phyloP scores from a whole-genome alignment of 64 coral and sea anemone species.

The Orbicella faveolata region DNA sequence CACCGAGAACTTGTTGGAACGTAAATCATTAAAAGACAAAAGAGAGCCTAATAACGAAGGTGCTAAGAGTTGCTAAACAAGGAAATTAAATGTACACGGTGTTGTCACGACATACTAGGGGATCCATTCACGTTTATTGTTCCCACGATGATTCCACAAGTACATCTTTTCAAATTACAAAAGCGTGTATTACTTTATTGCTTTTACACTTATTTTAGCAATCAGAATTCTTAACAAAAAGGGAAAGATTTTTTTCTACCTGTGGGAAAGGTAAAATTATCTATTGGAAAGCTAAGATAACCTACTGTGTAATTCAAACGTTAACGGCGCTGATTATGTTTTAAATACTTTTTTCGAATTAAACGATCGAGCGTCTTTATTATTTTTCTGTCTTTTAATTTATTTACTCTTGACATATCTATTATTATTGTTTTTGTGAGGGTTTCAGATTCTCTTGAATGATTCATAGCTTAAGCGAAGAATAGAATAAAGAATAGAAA shows the following conservation, averaged over 20 bases:
- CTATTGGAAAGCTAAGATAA: too few relatives aligned
- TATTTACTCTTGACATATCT: too few relatives aligned
- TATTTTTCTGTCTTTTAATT: too few relatives aligned
- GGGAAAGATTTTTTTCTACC: background rate
- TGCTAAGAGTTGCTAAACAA: conserved; percentile 20
- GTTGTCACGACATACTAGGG: conserved; percentile 49
- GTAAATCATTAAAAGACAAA: conserved; percentile 57
- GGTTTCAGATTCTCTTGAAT: background rate
- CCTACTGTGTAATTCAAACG: too few relatives aligned
- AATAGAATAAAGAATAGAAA: background rate
- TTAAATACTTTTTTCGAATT: too few relatives aligned
- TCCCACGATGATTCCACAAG: background rate
- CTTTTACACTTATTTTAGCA: background rate
- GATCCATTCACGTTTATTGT: background rate
- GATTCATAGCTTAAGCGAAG: background rate
- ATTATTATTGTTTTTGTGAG: background rate
- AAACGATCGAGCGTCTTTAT: too few relatives aligned
- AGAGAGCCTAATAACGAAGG: conserved; percentile 38
- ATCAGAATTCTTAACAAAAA: background rate
- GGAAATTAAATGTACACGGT: conserved; percentile 10
- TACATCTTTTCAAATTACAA: conserved; percentile 3
- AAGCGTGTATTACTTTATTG: background rate
- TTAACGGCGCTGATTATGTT: too few relatives aligned
- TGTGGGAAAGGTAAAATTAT: background rate
- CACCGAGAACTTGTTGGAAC: background rate